Evolutionary conservation across 2,888 invertebrate species (phyloP), one percentile per base, ranked within the genome.

Genomic region (Willowsia nigromaculata): DNA sequence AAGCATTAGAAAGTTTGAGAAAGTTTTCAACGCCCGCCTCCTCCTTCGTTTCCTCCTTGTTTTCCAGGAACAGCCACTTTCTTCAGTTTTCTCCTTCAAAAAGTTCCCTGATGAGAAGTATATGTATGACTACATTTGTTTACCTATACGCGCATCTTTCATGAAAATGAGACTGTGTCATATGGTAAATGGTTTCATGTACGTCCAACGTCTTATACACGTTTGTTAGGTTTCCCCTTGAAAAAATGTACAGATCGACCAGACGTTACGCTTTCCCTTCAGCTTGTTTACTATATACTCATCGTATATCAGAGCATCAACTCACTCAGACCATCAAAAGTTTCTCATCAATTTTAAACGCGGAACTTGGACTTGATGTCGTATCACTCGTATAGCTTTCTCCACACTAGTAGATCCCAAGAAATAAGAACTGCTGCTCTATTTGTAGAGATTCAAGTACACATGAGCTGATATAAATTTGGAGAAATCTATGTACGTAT

Each of bases 11-110:
- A 71, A 62, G 47, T 84, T 68, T 50, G 71, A 15, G n/a, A 83
- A 83, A 83, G 71, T 83, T 83, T 82, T 22, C 33, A 50, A 40
- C 37, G 56, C 74, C 56, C 82, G 68, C 53, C 74, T 74, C 25
- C 22, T 84, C 43, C 27, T 22, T 53, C 9, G 68, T 40, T 40
- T 56, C 47, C 47, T 83, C 37, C 83, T 68, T 84, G 84, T 74
- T 84, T 56, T 56, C 84, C 84, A 74, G 40, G 53, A 83, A 68
- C 74, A 27, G n/a, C n/a, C 7, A 74, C 1, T 50, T 13, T n/a
- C n/a, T 65, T 65, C 43, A 27, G 15, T 56, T 37, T 56, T 56
- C 15, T 25, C 30, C 78, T 53, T 33, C 11, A 37, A 81, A 82
- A 62, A 47, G 33, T 82, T 82, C 65, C 62, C 13, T 82, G 65